phyloP scores from a whole-genome alignment of 2,888 invertebrate genomes.

The Ceramica pisi region DNA sequence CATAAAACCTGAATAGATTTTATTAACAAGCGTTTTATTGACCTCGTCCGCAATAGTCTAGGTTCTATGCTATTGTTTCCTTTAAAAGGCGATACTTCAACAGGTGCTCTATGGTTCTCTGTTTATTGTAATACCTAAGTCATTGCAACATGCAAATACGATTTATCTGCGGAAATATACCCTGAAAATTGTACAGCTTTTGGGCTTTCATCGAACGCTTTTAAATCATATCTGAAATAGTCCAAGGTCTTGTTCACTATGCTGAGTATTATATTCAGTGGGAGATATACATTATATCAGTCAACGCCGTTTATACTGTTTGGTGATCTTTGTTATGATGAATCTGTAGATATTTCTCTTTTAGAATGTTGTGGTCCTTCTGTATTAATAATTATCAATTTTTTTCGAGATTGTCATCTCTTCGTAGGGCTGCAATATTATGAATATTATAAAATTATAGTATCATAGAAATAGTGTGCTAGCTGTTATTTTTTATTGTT shows the following conservation, averaged over 20 bases:
- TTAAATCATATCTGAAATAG: constrained; percentile 44
- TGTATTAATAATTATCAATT: no score
- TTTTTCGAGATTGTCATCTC: no score
- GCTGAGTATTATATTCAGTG: constrained; percentile 3
- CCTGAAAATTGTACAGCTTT: constrained; percentile 21
- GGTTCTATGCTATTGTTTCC: constrained; percentile 37
- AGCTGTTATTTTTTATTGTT: no score
- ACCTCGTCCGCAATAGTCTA: constrained; percentile 29
- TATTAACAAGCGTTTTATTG: constrained; percentile 22
- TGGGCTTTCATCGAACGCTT: constrained; percentile 46
- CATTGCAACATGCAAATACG: not conserved
- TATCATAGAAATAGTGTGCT: no score
- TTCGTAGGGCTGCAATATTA: no score
- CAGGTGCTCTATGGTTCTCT: constrained; percentile 1
- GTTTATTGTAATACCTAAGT: not conserved
- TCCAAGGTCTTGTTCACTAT: constrained; percentile 44
- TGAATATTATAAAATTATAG: no score
- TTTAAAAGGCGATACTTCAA: constrained; percentile 42
- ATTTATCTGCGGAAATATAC: constrained; percentile 19
- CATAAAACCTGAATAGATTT: constrained; percentile 17
- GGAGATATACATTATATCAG: constrained; percentile 11
- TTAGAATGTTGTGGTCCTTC: no score
- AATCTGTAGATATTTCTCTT: not conserved
- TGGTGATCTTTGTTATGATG: not conserved
- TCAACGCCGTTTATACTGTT: constrained; percentile 19